These are phyloP conservation scores for Lanius collurio DNA, from an alignment of 2,113 vertebrate genomes.

Conservation along the genomic window DNA sequence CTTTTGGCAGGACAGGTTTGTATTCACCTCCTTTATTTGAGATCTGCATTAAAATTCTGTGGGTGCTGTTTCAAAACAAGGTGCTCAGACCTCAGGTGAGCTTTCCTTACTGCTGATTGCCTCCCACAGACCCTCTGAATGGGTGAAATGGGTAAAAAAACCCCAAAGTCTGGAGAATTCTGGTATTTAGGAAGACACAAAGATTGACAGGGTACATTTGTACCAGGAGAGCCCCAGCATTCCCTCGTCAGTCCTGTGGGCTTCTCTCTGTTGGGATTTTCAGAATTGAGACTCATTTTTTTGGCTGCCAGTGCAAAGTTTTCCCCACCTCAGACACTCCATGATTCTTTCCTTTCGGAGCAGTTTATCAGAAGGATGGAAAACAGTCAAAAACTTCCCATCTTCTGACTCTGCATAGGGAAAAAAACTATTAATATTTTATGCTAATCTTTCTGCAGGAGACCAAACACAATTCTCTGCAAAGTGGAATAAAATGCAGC, in stretches of 20 bases:
- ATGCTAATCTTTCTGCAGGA: slow-evolving; percentile 11
- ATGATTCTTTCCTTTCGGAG: background rate
- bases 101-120: background rate
- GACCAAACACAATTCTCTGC: background rate
- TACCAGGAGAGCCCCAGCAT: background rate
- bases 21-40: background rate
- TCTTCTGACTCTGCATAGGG: background rate
- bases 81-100: background rate
- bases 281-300: background rate
- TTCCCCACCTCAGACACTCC: background rate
- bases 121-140: background rate
- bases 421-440: slow-evolving; percentile 25
- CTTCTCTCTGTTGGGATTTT: background rate
- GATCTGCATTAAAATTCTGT: background rate
- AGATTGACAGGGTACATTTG: background rate
- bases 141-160: background rate
- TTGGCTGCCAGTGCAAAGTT: background rate
- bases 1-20: background rate
- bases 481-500: background rate
- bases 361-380: background rate
- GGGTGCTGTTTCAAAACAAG: background rate
- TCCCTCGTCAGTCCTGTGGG: background rate
- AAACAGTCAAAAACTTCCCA: slow-evolving; percentile 1
- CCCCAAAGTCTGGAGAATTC: background rate
- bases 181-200: background rate